phyloP scores from a whole-genome alignment of 1,140 invertebrate genomes.

The Ganaspis sp. region DNA sequence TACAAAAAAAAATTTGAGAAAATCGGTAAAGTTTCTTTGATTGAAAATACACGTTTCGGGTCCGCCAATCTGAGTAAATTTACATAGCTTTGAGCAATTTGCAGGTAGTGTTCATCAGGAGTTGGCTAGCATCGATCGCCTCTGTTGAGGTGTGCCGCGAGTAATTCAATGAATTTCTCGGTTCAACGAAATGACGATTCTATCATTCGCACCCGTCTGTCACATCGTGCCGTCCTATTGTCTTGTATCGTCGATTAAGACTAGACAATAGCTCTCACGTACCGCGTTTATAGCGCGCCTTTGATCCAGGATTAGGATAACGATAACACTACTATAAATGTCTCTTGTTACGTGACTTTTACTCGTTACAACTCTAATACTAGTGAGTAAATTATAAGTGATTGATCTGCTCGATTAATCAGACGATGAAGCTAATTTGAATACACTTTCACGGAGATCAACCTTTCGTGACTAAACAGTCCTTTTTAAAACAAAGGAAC shows the following conservation, averaged over 20 bases:
- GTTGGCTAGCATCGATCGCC: not conserved
- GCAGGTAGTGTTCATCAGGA: not conserved
- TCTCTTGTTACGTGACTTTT: not conserved
- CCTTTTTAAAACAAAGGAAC: no score
- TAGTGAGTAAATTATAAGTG: not conserved
- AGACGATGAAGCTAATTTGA: not conserved
- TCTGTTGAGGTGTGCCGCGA: not conserved
- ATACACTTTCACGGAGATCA: no score
- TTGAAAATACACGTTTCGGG: not conserved
- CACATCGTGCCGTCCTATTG: not conserved
- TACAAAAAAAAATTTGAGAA: not conserved
- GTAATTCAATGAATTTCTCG: not conserved
- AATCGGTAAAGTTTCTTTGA: not conserved
- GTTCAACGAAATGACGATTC: not conserved
- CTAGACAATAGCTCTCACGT: not conserved
- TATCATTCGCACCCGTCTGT: not conserved
- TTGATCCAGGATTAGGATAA: no score
- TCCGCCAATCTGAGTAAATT: not conserved
- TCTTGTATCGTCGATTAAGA: not conserved
- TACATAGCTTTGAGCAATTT: constrained; percentile 6
- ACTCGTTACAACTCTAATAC: not conserved
- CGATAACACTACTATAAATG: not conserved
- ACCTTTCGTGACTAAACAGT: no score
- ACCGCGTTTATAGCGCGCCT: no score
- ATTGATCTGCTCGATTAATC: not conserved